phyloP scores from a whole-genome alignment of 2,113 vertebrate genomes.

The Actenoides lindsayi region DNA sequence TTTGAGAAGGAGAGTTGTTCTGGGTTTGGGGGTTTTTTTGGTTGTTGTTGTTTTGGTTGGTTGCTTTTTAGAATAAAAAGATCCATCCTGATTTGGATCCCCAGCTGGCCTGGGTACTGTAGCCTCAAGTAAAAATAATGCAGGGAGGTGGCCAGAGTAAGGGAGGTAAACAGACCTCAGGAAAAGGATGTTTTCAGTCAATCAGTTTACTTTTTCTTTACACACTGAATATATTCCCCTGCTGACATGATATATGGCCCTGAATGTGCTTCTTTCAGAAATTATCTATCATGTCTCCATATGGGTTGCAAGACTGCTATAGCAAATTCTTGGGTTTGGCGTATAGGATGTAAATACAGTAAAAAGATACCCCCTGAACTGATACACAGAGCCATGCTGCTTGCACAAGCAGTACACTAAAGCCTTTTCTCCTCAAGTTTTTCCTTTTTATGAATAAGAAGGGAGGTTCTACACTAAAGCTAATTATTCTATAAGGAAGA shows the following conservation, averaged over 20 bases:
- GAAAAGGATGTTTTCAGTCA: not conserved
- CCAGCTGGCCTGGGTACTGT: not conserved
- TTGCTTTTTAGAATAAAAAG: not conserved
- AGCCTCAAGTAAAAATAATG: not conserved
- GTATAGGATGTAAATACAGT: not conserved
- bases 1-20: not conserved
- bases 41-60: not conserved
- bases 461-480: not conserved
- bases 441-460: not conserved
- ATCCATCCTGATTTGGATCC: not conserved
- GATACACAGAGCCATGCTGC: not conserved
- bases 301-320: not conserved
- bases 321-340: constrained; percentile 1
- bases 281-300: not conserved
- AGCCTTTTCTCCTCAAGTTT: not conserved
- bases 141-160: not conserved
- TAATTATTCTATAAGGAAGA: not conserved
- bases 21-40: not conserved
- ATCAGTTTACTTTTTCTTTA: not conserved
- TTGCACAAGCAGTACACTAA: not conserved
- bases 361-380: not conserved
- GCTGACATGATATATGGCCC: not conserved
- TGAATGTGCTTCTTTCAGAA: not conserved
- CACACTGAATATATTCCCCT: not conserved
- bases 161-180: not conserved